These are phyloP conservation scores for Cyclina sinensis DNA, from an alignment of 1,140 invertebrate genomes.

Conservation along the genomic window DNA sequence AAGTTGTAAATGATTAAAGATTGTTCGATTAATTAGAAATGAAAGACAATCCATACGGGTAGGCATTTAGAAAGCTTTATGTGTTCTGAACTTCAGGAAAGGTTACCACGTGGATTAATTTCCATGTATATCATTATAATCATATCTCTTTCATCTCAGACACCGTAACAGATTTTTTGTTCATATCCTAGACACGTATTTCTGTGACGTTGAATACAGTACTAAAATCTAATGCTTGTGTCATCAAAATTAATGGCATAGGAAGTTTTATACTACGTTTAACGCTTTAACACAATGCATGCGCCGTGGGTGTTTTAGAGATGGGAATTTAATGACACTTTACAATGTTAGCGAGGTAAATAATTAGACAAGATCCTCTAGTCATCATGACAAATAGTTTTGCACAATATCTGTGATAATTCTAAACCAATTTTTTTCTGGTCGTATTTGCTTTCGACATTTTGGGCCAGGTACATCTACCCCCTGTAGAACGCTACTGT, in stretches of 20 bases:
- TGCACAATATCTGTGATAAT: slow-evolving; percentile 1
- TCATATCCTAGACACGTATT: too few relatives aligned
- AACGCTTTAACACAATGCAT: not conserved
- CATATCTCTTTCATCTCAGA: too few relatives aligned
- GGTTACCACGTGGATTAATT: too few relatives aligned
- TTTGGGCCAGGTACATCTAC: slow-evolving; percentile 7
- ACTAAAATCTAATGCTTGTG: too few relatives aligned
- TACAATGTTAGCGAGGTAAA: not conserved
- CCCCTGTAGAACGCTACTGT: not conserved
- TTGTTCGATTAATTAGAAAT: too few relatives aligned
- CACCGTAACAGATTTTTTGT: too few relatives aligned
- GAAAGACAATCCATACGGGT: too few relatives aligned
- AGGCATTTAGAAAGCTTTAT: too few relatives aligned
- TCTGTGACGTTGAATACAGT: too few relatives aligned
- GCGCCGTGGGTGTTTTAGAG: not conserved
- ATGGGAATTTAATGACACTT: slow-evolving; percentile 3
- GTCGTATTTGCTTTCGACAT: not conserved
- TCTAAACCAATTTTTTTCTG: not conserved
- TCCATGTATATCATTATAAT: too few relatives aligned
- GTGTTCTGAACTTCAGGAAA: too few relatives aligned
- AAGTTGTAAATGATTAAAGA: too few relatives aligned
- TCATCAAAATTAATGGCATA: not conserved
- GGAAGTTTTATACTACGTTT: not conserved
- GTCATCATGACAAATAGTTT: slow-evolving; percentile 7
- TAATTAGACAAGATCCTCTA: not conserved